phyloP scores from a whole-genome alignment of 2,113 vertebrate species.

The Takifugu flavidus region DNA sequence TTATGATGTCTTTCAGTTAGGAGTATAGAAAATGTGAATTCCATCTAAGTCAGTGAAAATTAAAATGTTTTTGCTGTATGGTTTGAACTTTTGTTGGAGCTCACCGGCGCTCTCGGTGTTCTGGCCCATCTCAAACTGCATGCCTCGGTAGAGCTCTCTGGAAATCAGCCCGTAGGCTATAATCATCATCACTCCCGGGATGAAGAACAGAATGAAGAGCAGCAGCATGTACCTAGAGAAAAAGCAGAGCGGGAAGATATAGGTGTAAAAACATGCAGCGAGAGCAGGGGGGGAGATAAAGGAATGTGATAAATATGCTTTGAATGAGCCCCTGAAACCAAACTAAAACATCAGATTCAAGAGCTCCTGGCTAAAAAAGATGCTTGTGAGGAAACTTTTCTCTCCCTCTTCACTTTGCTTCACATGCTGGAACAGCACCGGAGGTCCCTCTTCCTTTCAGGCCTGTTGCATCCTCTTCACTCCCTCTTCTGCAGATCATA shows the following conservation, averaged over 20 bases:
- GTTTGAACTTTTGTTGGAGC: slow-evolving; percentile 22
- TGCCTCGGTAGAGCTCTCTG: slow-evolving; percentile 77
- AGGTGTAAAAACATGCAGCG: slow-evolving; percentile 1
- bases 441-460: not conserved
- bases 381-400: not conserved
- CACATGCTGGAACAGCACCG: not conserved
- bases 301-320: too few relatives aligned
- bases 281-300: not conserved
- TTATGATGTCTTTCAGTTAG: too few relatives aligned
- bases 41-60: slow-evolving; percentile 1
- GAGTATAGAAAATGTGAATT: slow-evolving; percentile 6
- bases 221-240: slow-evolving; percentile 76
- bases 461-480: slow-evolving; percentile 1
- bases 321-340: not conserved
- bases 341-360: not conserved
- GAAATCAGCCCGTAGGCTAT: slow-evolving; percentile 80
- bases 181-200: slow-evolving; percentile 79
- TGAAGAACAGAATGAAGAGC: slow-evolving; percentile 74
- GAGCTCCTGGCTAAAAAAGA: not conserved
- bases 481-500: slow-evolving; percentile 5
- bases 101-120: slow-evolving; percentile 68
- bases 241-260: slow-evolving; percentile 7
- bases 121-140: slow-evolving; percentile 75
- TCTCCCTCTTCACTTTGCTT: not conserved
- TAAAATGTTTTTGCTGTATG: slow-evolving; percentile 6